phyloP scores from a whole-genome alignment of 2,888 invertebrate genomes.

The Tubiluchus corallicola region DNA sequence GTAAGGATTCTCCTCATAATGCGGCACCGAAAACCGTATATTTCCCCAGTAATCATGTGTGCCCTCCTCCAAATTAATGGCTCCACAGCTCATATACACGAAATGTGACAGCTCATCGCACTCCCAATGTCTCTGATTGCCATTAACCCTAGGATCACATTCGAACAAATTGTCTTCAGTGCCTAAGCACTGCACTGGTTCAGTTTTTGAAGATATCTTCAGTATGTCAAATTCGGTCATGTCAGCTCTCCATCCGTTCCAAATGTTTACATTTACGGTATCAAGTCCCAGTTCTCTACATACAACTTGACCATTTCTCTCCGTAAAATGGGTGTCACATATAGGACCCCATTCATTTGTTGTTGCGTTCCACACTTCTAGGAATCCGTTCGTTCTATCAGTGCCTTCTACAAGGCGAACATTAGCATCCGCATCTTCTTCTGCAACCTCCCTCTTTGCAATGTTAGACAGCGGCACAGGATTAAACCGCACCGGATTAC shows the following conservation, averaged over 20 bases:
- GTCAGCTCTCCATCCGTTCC: conserved; percentile 63
- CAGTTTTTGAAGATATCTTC: conserved; percentile 83
- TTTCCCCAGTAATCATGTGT: conserved; percentile 98
- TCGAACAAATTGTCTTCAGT: conserved; percentile 55
- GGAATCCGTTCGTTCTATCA: too few species aligned
- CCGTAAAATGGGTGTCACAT: conserved; percentile 85
- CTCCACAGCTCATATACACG: too few species aligned
- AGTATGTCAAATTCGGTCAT: conserved; percentile 70
- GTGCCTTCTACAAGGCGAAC: background rate
- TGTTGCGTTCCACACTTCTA: conserved; percentile 85
- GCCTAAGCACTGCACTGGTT: conserved; percentile 51
- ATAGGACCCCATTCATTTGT: conserved; percentile 91
- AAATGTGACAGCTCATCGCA: too few species aligned
- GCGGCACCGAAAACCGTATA: conserved; percentile 68
- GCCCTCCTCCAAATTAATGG: too few species aligned
- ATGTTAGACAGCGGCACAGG: conserved; percentile 23
- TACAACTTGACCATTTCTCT: conserved; percentile 87
- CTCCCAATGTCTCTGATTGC: conserved; percentile 38
- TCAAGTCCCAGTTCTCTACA: conserved; percentile 81
- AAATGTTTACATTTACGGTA: conserved; percentile 68
- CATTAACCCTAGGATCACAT: conserved; percentile 68
- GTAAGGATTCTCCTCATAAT: conserved; percentile 55
- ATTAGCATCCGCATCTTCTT: background rate
- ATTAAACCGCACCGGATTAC: conserved; percentile 24
- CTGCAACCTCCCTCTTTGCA: background rate